Evolutionary conservation across 2,888 invertebrate species (phyloP), one percentile per base, ranked within the genome.

Genomic region (Steromphala cineraria): DNA sequence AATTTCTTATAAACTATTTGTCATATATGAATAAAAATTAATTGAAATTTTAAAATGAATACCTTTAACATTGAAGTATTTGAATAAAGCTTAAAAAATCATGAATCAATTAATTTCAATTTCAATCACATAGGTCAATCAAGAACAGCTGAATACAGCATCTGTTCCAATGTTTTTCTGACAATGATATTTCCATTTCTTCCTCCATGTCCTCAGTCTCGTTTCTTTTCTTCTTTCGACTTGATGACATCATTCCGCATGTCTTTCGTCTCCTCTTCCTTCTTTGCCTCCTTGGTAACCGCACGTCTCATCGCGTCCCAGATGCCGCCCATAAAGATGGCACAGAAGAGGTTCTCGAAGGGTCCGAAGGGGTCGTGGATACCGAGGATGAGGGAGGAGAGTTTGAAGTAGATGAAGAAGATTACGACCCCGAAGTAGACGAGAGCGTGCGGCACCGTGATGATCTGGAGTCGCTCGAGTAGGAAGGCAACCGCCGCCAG

Each of bases 311-410:
- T 95, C 53, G 98, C 98, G 94, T 99, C 99, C 97, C 98, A 99
- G 93, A 99, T 97, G 79, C 99, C 99, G 56, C 99, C 99, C 94
- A 99, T 96, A 83, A 93, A 93, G 46, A 94, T 94, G 28, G 99
- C 98, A 93, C 98, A 99, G 94, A 97, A 96, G 81, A 99, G 95
- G 94, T 99, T 99, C 95, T 99, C 99, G 93, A 99, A 98, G 17
- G 99, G 99, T 90, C 98, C 96, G 94, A 99, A 99, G 55, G 99
- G 99, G 95, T 99, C 99, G 93, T 98, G 98, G 91, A 99, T 99
- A 88, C 98, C 98, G 90, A 99, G 95, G 81, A 99, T 95, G 90
- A 99, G 96, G 10, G 99, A 98, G 28, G 98, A 98, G 83, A 99
- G 94, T 95, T 97, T 98, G 94, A 98, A 98, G 94, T 98, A 98